A percentile compares a stretch with the other conserved stretches of the same genome.
Conservation (phyloP, 2,888 invertebrate genomes). For the Pasiphila rectangulata region DNA sequence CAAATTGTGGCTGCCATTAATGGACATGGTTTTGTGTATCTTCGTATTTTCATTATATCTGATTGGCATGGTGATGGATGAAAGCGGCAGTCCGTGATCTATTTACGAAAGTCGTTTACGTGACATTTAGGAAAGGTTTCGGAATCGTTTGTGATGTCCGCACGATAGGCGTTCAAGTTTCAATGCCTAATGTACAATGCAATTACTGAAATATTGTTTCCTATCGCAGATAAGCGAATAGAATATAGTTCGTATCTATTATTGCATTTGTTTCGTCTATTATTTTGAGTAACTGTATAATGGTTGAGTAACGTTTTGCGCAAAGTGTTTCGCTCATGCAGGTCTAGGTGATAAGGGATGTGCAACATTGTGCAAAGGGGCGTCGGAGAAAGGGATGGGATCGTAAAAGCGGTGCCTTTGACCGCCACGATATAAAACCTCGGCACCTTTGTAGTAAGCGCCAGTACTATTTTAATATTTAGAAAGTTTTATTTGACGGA, state of each 20-base stretch:
- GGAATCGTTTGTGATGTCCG: slow-evolving; percentile 30
- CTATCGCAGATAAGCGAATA: slow-evolving; percentile 18
- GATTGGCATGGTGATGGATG: slow-evolving; percentile 74
- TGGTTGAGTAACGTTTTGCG: slow-evolving; percentile 36
- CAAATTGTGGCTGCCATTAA: slow-evolving; percentile 69
- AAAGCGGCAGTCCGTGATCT: slow-evolving; percentile 56
- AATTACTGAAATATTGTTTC: slow-evolving; percentile 20
- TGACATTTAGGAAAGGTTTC: slow-evolving; percentile 25
- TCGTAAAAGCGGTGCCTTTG: slow-evolving; percentile 63
- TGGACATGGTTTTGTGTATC: slow-evolving; percentile 72
- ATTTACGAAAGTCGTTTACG: slow-evolving; percentile 33
- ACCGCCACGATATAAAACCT: slow-evolving; percentile 61
- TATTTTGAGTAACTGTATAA: slow-evolving; percentile 29
- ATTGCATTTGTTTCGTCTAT: slow-evolving; percentile 23
- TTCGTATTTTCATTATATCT: slow-evolving; percentile 60
- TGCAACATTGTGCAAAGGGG: slow-evolving; percentile 60
- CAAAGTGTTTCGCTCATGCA: slow-evolving; percentile 42
- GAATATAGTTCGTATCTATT: slow-evolving; percentile 20
- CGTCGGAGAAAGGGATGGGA: slow-evolving; percentile 53
- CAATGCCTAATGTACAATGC: slow-evolving; percentile 11
- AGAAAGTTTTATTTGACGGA: slow-evolving; percentile 67
- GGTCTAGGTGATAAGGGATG: slow-evolving; percentile 50
- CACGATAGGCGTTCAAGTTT: slow-evolving; percentile 19
- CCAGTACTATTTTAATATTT: slow-evolving; percentile 48
- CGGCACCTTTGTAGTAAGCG: slow-evolving; percentile 61